Evolutionary conservation across 2,797 vertebrate genomes (phyloP).

Genomic region (Pseudomugil tenellus): DNA sequence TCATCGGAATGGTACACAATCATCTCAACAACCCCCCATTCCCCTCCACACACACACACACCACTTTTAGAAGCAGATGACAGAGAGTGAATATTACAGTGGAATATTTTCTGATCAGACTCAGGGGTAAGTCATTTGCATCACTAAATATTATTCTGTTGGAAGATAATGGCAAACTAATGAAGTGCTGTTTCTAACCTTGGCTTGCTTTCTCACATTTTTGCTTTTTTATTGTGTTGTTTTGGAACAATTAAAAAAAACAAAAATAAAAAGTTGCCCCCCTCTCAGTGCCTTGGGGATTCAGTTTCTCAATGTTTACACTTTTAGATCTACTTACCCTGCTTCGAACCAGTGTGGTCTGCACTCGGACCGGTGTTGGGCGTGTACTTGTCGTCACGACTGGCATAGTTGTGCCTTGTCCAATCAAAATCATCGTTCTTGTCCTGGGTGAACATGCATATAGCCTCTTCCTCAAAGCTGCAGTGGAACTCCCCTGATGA

Average conservation of each 20-base stretch:
- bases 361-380: slow-evolving; percentile 96
- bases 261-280: too few species aligned
- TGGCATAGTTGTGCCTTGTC: slow-evolving; percentile 95
- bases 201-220: not conserved
- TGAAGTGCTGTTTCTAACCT: not conserved
- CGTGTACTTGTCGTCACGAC: slow-evolving; percentile 95
- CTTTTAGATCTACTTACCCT: slow-evolving; percentile 82
- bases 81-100: too few species aligned
- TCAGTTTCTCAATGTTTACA: not conserved
- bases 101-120: too few species aligned
- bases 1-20: too few species aligned
- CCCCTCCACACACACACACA: too few species aligned
- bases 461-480: slow-evolving; percentile 95
- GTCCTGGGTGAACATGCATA: slow-evolving; percentile 98
- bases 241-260: not conserved
- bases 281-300: not conserved
- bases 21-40: too few species aligned
- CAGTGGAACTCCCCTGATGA: slow-evolving; percentile 96
- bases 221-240: not conserved
- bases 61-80: too few species aligned
- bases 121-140: not conserved
- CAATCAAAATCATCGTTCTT: slow-evolving; percentile 97
- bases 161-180: not conserved
- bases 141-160: not conserved
- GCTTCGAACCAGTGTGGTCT: slow-evolving; percentile 92